Evolutionary conservation across 2,888 invertebrate genomes (phyloP), one percentile per base, ranked within the genome.

Genomic region (Glyphotaelius pellucidus): DNA sequence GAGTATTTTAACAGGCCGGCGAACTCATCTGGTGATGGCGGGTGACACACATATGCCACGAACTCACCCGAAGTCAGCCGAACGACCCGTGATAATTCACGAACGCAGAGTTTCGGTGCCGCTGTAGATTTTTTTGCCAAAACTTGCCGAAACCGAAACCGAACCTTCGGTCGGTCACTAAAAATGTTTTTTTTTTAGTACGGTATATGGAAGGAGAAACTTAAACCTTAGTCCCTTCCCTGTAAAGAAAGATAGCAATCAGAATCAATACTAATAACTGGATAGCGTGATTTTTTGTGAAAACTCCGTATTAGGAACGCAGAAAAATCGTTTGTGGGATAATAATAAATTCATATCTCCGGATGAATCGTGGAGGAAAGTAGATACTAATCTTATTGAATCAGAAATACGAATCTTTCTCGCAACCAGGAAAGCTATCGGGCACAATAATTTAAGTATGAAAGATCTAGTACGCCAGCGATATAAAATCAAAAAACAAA

Each of bases 231-330:
- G 5, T 25, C 5, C n/a, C 67, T 67, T n/a, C 67, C 67, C 67
- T 25, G 2, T n/a, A 67, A 25, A 67, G 25, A 67, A 25, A 25
- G 25, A 67, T 47, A 81, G 35, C 25, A 11, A 83, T 83, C 25
- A 32, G 83, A 83, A 35, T 35, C 83, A 38, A 83, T 83, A 19
- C 83, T 83, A 83, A 83, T 83, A 83, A 35, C 38, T 38, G 35
- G 35, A 35, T 83, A 38, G 83, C 83, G 83, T 83, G 83, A 25
- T 83, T 35, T 83, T 83, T 83, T 38, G 5, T 32, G 67, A 67
- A 67, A 67, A 67, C 19, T n/a, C 67, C 67, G 25, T 67, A 67
- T 25, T 25, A 25, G 25, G 7, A 25, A 67, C 25, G 67, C 19
- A 25, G 67, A 67, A 67, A 67, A 67, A 67, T 67, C 25, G 52